phyloP scores from a whole-genome alignment of 2,797 vertebrate genomes.

The Rhinella marina region DNA sequence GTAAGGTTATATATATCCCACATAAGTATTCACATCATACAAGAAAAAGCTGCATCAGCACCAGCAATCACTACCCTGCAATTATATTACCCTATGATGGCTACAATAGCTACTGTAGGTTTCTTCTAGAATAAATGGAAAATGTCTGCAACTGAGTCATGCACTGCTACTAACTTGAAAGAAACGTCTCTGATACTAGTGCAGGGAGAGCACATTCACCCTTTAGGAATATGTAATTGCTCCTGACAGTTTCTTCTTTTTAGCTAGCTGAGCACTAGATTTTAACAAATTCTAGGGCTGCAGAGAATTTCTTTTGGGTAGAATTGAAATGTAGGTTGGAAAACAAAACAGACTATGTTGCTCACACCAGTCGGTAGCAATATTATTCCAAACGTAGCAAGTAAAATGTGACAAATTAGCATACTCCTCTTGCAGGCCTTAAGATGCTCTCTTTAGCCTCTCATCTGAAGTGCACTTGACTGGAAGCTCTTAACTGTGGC shows the following conservation, averaged over 20 bases:
- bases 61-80: neutral
- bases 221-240: constrained; percentile 33
- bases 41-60: neutral
- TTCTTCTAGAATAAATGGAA: neutral
- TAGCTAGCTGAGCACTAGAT: constrained; percentile 8
- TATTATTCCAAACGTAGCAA: constrained; percentile 17
- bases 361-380: constrained; percentile 34
- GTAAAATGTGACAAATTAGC: constrained; percentile 50
- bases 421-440: constrained; percentile 40
- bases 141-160: neutral
- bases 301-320: constrained; percentile 34
- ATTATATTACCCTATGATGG: neutral
- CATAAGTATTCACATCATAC: neutral
- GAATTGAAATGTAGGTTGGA: constrained; percentile 28
- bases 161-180: neutral
- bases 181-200: constrained; percentile 5
- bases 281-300: constrained; percentile 37
- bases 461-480: constrained; percentile 66
- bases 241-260: constrained; percentile 30
- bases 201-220: constrained; percentile 9
- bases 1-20: neutral
- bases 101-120: neutral
- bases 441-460: neutral
- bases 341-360: constrained; percentile 47
- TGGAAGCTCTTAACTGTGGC: constrained; percentile 60